A percentile compares a stretch with the other conserved stretches of the same genome.
Conservation (phyloP, 2,888 invertebrate genomes). For the Chironomus tentans region DNA sequence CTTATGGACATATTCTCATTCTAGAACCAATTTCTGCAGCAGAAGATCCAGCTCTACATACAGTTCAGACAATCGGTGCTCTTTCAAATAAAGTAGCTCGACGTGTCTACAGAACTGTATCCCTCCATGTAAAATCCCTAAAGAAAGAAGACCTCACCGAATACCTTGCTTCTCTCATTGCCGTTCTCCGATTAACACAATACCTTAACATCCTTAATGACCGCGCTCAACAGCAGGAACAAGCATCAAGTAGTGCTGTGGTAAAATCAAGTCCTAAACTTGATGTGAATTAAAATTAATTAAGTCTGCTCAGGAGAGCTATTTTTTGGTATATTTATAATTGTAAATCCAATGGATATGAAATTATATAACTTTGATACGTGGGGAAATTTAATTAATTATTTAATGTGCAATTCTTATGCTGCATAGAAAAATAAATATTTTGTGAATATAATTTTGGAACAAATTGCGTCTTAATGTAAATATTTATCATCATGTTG, state of each 20-base stretch:
- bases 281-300: not conserved
- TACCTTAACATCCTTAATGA: constrained; percentile 44
- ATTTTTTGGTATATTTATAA: not conserved
- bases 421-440: not conserved
- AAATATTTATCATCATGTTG: too few species aligned
- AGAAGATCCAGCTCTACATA: constrained; percentile 59
- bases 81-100: constrained; percentile 62
- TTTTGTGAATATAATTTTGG: not conserved
- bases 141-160: constrained; percentile 45
- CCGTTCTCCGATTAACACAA: constrained; percentile 44
- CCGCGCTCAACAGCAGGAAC: constrained; percentile 32
- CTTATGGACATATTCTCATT: constrained; percentile 31
- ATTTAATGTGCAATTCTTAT: not conserved
- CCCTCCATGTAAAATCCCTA: constrained; percentile 48
- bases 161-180: constrained; percentile 44
- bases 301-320: not conserved
- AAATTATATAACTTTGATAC: not conserved
- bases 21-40: constrained; percentile 50
- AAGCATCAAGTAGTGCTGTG: not conserved
- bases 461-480: not conserved
- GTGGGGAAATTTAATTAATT: not conserved
- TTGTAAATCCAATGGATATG: not conserved
- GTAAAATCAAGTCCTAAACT: not conserved
- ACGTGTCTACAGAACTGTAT: constrained; percentile 58
- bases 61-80: constrained; percentile 61